phyloP scores from a whole-genome alignment of 1,140 invertebrate genomes.

The Platyscapa corneri region DNA sequence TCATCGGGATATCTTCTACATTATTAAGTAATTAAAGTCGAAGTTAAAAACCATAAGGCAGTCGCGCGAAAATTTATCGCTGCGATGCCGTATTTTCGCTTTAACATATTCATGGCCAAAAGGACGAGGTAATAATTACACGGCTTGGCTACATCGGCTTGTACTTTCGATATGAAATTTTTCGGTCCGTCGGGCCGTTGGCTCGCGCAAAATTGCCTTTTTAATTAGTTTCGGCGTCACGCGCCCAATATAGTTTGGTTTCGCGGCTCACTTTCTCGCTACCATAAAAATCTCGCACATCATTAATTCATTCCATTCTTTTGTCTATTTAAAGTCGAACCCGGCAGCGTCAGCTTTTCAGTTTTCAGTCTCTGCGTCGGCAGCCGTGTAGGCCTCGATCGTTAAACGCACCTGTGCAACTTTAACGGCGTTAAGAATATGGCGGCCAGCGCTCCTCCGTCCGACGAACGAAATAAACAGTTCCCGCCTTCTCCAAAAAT shows the following conservation, averaged over 20 bases:
- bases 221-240: conserved; percentile 34
- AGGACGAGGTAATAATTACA: not conserved
- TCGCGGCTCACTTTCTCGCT: not conserved
- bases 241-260: not conserved
- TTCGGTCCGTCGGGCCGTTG: not conserved
- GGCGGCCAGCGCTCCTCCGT: not conserved
- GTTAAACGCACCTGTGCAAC: not conserved
- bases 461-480: not conserved
- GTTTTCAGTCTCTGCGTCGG: conserved; percentile 1
- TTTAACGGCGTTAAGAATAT: not conserved
- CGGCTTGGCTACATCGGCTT: not conserved
- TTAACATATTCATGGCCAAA: not conserved
- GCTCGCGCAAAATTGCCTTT: conserved; percentile 31
- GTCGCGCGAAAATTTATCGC: not conserved
- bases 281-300: not conserved
- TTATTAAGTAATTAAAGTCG: not conserved
- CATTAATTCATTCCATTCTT: conserved; percentile 33
- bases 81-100: not conserved
- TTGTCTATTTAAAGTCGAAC: conserved; percentile 12
- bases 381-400: not conserved
- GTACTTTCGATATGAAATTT: conserved; percentile 28
- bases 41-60: not conserved
- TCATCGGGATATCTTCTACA: too few relatives aligned
- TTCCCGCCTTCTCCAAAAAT: not conserved
- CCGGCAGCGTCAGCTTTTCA: too few relatives aligned